Base-by-base conservation (phyloP, 2,888 invertebrate genomes). In the Drosophila flavopinicola region DNA sequence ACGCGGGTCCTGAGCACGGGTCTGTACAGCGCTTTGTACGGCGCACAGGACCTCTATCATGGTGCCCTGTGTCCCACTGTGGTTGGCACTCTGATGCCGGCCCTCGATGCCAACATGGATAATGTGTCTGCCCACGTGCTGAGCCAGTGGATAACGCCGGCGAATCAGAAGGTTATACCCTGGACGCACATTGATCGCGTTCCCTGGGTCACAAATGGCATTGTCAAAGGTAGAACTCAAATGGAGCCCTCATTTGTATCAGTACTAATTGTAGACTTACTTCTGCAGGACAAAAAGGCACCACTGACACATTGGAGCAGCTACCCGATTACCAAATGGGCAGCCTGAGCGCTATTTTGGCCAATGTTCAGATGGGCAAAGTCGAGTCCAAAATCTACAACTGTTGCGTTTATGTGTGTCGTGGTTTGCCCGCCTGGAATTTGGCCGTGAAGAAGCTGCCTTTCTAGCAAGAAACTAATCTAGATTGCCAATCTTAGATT, bases 81-180 rank as follows among this genome's bases (percentile, higher is more conserved):
- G 15, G 90, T 93, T 52, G 93, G 93, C 33, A 92, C 92, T 68
- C 66, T 93, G 27, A 92, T 92, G 91, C 90, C 91, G 51, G 92
- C 92, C 3, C 91, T 92, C 1, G 93, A 93, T 85, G 85, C 88
- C 41, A 92, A 92, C 65, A 92, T 92, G 54, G 93, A 93, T 80
- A 75, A 88, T 23, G 77, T 93, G 30, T 90, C 92, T n/a, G 90
- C 92, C 13, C 89, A 90, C 61, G 88, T 93, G 70, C 78, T 93
- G 24, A 92, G 92, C 64, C 88, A 87, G 33, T 93, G 92, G 92
- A 88, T 92, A 29, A 91, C 82, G 10, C 88, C 90, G 1, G 75
- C 68, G 9, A 63, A 90, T 17, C 69, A 76, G 24, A 84, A 90
- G 13, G 75, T 90, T 38, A 57, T 79, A 15, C 92, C 92, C 69